A percentile compares a stretch with the other conserved stretches of the same genome.
phyloP scores from a whole-genome alignment of 2,113 vertebrate species.

The Sapayoa aenigma region DNA sequence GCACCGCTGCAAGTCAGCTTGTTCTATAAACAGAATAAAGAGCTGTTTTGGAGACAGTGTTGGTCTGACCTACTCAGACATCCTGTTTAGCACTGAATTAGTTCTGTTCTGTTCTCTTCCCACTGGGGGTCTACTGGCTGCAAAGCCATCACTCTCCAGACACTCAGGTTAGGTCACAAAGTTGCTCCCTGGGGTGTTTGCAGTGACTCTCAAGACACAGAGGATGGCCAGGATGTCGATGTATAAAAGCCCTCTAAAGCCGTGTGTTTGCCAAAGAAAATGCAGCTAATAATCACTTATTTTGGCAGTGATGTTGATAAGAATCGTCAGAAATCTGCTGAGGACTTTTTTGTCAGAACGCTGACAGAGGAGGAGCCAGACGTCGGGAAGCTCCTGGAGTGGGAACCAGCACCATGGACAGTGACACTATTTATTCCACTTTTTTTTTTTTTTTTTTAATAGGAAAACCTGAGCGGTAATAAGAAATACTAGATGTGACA shows the following conservation, averaged over 20 bases:
- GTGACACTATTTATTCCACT: neutral
- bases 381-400: fast-evolving
- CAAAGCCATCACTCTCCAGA: neutral
- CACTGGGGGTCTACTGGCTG: fast-evolving
- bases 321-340: neutral
- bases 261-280: neutral
- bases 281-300: neutral
- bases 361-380: neutral
- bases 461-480: neutral
- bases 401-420: slow-evolving; percentile 39
- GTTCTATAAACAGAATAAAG: neutral
- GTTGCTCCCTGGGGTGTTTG: neutral
- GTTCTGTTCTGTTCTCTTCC: neutral
- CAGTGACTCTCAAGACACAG: neutral
- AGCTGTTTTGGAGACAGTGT: neutral
- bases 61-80: neutral
- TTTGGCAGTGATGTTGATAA: neutral
- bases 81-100: neutral
- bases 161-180: neutral
- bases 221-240: fast-evolving
- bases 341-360: fast-evolving
- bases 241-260: neutral
- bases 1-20: neutral
- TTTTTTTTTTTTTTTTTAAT: too few species aligned
- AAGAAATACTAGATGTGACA: neutral